Conservation (phyloP, 2,113 vertebrate species). For the Physeter macrocephalus region DNA sequence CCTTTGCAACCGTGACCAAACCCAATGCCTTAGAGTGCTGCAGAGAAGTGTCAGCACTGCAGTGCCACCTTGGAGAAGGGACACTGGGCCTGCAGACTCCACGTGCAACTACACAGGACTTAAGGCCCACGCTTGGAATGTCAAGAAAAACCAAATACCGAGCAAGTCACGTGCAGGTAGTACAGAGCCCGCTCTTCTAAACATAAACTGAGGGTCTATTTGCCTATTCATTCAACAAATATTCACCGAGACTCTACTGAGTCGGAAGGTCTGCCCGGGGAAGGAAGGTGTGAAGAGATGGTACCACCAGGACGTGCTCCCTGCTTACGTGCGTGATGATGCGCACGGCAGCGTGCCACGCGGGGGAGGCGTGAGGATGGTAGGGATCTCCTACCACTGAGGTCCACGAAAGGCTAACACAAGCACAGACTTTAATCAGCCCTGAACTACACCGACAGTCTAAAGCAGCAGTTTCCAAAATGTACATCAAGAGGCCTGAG, state of each 20-base stretch:
- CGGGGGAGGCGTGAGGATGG: fast-evolving
- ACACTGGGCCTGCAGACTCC: neutral
- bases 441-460: neutral
- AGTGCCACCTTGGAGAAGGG: neutral
- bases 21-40: neutral
- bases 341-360: fast-evolving
- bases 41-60: neutral
- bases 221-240: neutral
- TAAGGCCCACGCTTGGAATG: neutral
- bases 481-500: neutral
- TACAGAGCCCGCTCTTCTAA: neutral
- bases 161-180: neutral
- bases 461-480: neutral
- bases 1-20: neutral
- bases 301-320: neutral
- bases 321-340: fast-evolving
- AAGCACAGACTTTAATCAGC: neutral
- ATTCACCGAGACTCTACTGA: neutral
- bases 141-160: neutral
- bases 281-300: neutral
- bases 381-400: neutral
- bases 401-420: neutral
- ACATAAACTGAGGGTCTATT: neutral
- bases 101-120: neutral
- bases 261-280: neutral